Evolutionary conservation across 2,797 vertebrate species (phyloP), one percentile per base, ranked within the genome.

Genomic region (Cryptoblepharus egeriae): DNA sequence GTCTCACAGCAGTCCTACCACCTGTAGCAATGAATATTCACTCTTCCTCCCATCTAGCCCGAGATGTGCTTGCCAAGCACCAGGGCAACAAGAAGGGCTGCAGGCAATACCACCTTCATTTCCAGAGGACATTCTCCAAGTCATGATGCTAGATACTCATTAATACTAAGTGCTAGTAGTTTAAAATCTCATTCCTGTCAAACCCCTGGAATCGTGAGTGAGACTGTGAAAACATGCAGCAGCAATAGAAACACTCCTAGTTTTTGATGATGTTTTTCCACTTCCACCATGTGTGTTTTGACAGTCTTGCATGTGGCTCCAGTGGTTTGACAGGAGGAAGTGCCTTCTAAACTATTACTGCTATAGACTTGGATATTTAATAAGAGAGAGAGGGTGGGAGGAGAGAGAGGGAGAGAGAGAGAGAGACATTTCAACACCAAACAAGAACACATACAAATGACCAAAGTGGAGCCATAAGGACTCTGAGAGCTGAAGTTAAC

Each of bases 11-110:
- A 52, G 49, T 15, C 30, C 84, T 69, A 49, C 83, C 75, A 60
- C 69, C 32, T 73, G 64, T 16, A 75, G 67, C 75, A 81, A 82
- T 75, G 80, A 74, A 75, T 42, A 83, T 39, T 13, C 84, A 45
- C n/a, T 57, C 60, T 9, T 39, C 69, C 68, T 82, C 60, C 61
- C 22, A 79, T 63, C 1, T 0, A 0, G 32, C 68, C 9, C 55
- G 35, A 28, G 35, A 65, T 42, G 30, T 18, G 5, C 39, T 67
- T 74, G 70, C 42, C 61, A 61, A 75, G 39, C 28, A 60, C 1
- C 12, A 74, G 61, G n/a, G 45, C 28, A 74, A 42, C 35, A 75
- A 75, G 82, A n/a, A 30, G 79, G 3, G 5, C 55, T 0, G 0
- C 4, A 68, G 26, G 63, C 39, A 82, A 81, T 22, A 30, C 16